phyloP scores from a whole-genome alignment of 2,113 vertebrate genomes.

The Ploceus nigricollis region DNA sequence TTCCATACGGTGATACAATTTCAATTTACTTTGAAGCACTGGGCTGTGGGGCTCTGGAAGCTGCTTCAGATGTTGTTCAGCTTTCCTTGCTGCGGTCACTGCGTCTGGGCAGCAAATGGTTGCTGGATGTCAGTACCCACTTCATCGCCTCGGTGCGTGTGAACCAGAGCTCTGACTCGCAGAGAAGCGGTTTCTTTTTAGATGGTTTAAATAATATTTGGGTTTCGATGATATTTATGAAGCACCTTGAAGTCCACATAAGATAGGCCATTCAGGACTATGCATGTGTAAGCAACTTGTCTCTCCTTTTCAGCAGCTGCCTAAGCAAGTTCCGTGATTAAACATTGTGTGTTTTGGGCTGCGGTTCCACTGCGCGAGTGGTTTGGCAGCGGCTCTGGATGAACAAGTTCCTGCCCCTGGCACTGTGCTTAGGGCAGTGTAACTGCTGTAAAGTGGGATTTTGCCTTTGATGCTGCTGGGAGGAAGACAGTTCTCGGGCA shows the following conservation, averaged over 20 bases:
- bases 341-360: not conserved
- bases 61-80: not conserved
- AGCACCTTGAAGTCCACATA: not conserved
- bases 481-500: not conserved
- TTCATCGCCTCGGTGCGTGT: fast-evolving
- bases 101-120: not conserved
- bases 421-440: not conserved
- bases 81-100: not conserved
- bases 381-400: not conserved
- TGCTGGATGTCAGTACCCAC: not conserved
- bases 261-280: conserved; percentile 9
- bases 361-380: fast-evolving
- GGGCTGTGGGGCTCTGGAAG: not conserved
- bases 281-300: conserved; percentile 8
- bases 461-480: not conserved
- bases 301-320: conserved; percentile 43
- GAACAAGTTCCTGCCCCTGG: not conserved
- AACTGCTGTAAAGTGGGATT: not conserved
- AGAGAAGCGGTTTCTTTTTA: not conserved
- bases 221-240: not conserved
- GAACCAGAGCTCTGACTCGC: not conserved
- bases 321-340: conserved; percentile 18
- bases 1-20: fast-evolving
- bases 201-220: conserved; percentile 34
- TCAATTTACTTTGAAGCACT: not conserved